Percentiles rank a stretch among this genome's conserved stretches.
phyloP scores from a whole-genome alignment of 1,140 invertebrate species.

The Halesus radiatus region DNA sequence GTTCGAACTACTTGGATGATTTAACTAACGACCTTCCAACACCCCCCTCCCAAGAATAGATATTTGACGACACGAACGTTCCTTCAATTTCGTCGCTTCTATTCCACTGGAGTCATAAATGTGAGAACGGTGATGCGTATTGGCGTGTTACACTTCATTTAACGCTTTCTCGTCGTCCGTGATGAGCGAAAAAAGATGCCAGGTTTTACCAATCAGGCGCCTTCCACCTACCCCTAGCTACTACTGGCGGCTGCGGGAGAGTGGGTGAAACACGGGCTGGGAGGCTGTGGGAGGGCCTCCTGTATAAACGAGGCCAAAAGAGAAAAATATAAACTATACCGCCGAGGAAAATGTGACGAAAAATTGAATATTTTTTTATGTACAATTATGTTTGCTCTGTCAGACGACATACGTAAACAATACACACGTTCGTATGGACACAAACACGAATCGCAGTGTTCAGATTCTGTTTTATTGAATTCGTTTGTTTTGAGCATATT shows the following conservation, averaged over 20 bases:
- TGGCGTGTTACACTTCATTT: conserved; percentile 38
- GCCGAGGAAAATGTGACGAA: conserved; percentile 10
- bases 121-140: conserved; percentile 17
- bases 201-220: conserved; percentile 10
- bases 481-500: too few relatives aligned
- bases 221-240: too few relatives aligned
- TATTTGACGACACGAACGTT: not conserved
- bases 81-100: not conserved
- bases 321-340: conserved; percentile 29
- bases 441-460: too few relatives aligned
- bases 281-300: too few relatives aligned
- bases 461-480: too few relatives aligned
- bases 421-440: not conserved
- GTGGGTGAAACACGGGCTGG: not conserved
- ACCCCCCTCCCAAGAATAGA: too few relatives aligned
- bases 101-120: conserved; percentile 35
- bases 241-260: too few relatives aligned
- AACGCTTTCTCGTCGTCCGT: conserved; percentile 30
- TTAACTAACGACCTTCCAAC: too few relatives aligned
- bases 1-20: too few relatives aligned
- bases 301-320: conserved; percentile 5
- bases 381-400: not conserved
- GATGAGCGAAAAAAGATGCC: conserved; percentile 27
- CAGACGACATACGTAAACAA: conserved; percentile 14
- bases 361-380: conserved; percentile 36